These are phyloP conservation scores for human DNA, from an alignment of 2,113 vertebrate species.

Conservation along the genomic window GRCh38 chr6:115346001-115346500, in stretches of 20 bases:
- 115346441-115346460: neutral
- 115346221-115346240: conserved; percentile 3
- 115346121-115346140: neutral
- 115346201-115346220: neutral
- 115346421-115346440: conserved; percentile 10
- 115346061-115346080: neutral
- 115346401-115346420: neutral
- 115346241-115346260: conserved; percentile 32
- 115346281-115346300: neutral
- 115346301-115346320: conserved; percentile 66
- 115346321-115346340: conserved; percentile 29
- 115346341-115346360: conserved; percentile 63
- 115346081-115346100: neutral
- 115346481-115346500: conserved; percentile 54
- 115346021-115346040: neutral
- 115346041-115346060: conserved; percentile 22
- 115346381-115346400: conserved; percentile 51
- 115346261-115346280: conserved; percentile 65
- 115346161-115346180: neutral
- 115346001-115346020: neutral
- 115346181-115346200: neutral
- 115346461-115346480: conserved; percentile 49
- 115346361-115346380: conserved; percentile 68
- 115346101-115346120: neutral
- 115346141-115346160: neutral